Conservation (phyloP, 2,888 invertebrate genomes). For the Papilio elwesi region DNA sequence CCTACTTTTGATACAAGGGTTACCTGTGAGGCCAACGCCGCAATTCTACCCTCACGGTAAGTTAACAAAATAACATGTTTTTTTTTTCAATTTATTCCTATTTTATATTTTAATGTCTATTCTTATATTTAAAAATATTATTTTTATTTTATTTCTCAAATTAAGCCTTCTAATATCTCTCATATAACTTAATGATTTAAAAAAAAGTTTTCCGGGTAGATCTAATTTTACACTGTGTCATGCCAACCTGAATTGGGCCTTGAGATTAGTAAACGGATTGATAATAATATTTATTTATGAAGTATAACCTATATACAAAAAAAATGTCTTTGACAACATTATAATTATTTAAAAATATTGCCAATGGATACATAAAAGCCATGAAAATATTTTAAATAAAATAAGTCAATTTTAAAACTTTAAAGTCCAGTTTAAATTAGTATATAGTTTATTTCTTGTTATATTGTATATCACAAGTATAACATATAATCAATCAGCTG, state of each 20-base stretch:
- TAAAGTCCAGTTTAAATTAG: too few species aligned
- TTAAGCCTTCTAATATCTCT: neutral
- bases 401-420: too few species aligned
- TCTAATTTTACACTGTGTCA: neutral
- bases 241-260: neutral
- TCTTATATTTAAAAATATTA: neutral
- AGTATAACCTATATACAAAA: too few species aligned
- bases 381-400: too few species aligned
- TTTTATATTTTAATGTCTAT: neutral
- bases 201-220: neutral
- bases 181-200: neutral
- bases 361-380: too few species aligned
- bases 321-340: too few species aligned
- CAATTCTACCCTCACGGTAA: conserved; percentile 80
- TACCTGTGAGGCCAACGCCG: conserved; percentile 77
- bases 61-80: conserved; percentile 54
- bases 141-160: neutral
- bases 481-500: neutral
- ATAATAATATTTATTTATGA: too few species aligned
- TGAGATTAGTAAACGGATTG: neutral
- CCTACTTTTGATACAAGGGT: conserved; percentile 72
- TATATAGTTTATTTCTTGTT: too few species aligned
- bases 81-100: conserved; percentile 40
- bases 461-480: too few species aligned
- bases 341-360: too few species aligned